phyloP scores from a whole-genome alignment of 1,140 invertebrate genomes.

The Drosophila chauvacae region DNA sequence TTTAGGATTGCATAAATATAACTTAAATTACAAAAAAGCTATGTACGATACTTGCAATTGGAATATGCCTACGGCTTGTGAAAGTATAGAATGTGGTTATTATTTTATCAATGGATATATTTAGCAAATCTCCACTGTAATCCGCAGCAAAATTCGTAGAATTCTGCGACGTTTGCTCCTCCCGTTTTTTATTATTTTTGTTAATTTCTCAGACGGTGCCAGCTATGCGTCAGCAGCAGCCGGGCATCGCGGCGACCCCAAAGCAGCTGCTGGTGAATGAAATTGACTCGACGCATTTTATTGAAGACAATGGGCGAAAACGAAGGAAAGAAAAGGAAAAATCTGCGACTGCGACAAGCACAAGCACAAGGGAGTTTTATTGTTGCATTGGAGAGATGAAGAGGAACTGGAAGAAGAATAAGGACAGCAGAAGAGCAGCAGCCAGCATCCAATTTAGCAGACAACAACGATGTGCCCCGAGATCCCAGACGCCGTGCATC shows the following conservation, averaged over 20 bases:
- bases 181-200: conserved; percentile 9
- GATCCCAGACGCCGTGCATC: conserved; percentile 43
- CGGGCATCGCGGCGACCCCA: conserved; percentile 29
- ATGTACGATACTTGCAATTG: not conserved
- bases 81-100: not conserved
- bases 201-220: conserved; percentile 23
- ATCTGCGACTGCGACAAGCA: conserved; percentile 41
- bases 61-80: not conserved
- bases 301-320: conserved; percentile 61
- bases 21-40: not conserved
- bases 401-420: conserved; percentile 27
- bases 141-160: conserved; percentile 50
- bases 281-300: conserved; percentile 67
- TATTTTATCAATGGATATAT: not conserved
- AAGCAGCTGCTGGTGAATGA: conserved; percentile 68
- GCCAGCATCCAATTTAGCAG: conserved; percentile 75
- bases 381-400: conserved; percentile 35
- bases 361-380: conserved; percentile 68
- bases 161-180: conserved; percentile 39
- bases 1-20: not conserved
- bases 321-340: conserved; percentile 10
- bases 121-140: conserved; percentile 9
- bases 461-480: conserved; percentile 32
- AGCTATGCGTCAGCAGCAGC: conserved; percentile 65
- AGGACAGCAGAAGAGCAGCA: conserved; percentile 33